phyloP scores from a whole-genome alignment of 2,888 invertebrate genomes.

The Nemotelus pantherinus region DNA sequence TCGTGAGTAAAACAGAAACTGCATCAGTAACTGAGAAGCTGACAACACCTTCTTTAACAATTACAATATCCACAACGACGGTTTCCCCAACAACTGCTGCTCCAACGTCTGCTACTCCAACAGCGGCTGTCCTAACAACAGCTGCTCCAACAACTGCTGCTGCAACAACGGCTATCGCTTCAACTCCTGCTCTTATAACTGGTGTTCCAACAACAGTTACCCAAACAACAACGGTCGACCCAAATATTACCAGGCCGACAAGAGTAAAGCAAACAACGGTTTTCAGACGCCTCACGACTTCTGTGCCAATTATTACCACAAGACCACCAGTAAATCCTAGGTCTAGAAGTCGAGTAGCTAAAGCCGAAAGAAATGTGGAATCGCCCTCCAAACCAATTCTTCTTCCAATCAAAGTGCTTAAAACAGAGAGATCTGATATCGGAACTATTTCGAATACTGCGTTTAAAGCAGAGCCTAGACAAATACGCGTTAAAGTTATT shows the following conservation, averaged over 20 bases:
- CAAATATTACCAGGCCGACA: no score
- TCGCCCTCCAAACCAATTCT: neutral
- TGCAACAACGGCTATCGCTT: neutral
- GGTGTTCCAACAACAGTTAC: neutral
- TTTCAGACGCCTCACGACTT: neutral
- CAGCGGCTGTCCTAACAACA: neutral
- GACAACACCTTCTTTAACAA: neutral
- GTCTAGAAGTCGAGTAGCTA: neutral
- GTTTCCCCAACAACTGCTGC: constrained; percentile 23
- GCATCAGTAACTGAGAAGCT: neutral
- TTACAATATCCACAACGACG: constrained; percentile 6
- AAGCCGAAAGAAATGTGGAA: neutral
- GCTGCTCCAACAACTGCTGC: neutral
- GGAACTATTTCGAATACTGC: neutral
- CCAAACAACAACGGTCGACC: neutral
- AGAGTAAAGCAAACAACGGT: neutral
- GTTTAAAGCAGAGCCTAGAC: neutral
- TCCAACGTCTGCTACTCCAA: constrained; percentile 1
- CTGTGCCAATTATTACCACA: neutral
- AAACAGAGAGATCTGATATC: neutral
- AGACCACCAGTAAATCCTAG: neutral
- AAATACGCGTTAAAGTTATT: neutral
- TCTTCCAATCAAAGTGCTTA: constrained; percentile 5
- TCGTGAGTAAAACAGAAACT: neutral
- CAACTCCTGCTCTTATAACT: neutral